These are phyloP conservation scores for Hestina assimilis DNA, from an alignment of 1,140 invertebrate species.

Conservation along the genomic window DNA sequence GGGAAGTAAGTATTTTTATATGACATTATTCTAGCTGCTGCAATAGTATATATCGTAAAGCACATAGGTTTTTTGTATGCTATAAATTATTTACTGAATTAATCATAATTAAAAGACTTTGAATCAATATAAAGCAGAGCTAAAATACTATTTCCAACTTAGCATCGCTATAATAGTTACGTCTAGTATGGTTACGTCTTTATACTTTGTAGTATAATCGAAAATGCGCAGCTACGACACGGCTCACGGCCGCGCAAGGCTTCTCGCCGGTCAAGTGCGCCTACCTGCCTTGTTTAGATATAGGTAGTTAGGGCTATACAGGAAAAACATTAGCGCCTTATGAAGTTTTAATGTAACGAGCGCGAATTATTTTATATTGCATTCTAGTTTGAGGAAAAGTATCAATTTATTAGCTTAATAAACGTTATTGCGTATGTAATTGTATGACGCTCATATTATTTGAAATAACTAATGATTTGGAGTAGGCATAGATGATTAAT, in stretches of 20 bases:
- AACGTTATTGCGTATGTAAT: not conserved
- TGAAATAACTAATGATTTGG: too few relatives aligned
- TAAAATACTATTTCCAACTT: too few relatives aligned
- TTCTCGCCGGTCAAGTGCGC: conserved; percentile 47
- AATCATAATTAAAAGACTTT: too few relatives aligned
- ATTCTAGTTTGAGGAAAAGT: conserved; percentile 1
- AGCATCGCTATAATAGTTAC: too few relatives aligned
- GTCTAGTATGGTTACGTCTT: not conserved
- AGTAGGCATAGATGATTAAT: too few relatives aligned
- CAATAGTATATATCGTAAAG: too few relatives aligned
- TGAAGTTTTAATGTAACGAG: conserved; percentile 17
- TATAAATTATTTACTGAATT: too few relatives aligned
- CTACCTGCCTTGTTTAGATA: conserved; percentile 43
- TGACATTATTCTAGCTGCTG: too few relatives aligned
- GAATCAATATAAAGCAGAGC: too few relatives aligned
- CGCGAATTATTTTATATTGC: conserved; percentile 9
- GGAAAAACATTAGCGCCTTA: conserved; percentile 28
- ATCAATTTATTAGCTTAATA: not conserved
- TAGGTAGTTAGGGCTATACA: conserved; percentile 25
- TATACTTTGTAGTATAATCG: conserved; percentile 4
- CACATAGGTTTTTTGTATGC: too few relatives aligned
- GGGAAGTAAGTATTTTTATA: too few relatives aligned
- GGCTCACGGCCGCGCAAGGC: conserved; percentile 36
- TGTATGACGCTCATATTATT: not conserved
- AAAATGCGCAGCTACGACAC: conserved; percentile 31